A percentile compares a stretch with the other conserved stretches of the same genome.
These are phyloP conservation scores for Paramisgurnus dabryanus DNA, from an alignment of 2,113 vertebrate species.

Conservation along the genomic window DNA sequence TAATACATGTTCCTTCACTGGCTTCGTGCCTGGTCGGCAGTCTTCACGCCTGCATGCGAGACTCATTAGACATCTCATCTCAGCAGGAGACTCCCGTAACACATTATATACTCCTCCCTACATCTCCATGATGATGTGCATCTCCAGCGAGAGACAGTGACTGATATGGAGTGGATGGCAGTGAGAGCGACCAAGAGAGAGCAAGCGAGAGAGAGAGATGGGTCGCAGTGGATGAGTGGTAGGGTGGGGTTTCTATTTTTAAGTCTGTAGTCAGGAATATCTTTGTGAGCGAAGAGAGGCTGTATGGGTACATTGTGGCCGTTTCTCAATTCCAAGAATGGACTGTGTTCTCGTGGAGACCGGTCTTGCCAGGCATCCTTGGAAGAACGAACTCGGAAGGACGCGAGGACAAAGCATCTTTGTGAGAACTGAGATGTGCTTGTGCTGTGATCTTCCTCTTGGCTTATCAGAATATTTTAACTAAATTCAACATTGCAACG, in stretches of 20 bases:
- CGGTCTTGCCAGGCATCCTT: too few species aligned
- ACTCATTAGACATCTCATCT: conserved; percentile 46
- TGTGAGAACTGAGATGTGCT: too few species aligned
- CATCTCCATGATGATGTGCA: conserved; percentile 45
- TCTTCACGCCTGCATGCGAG: conserved; percentile 21
- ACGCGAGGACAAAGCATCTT: too few species aligned
- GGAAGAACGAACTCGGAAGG: too few species aligned
- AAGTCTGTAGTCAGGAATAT: conserved; percentile 31
- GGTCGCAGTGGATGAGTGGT: conserved; percentile 32
- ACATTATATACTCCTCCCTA: conserved; percentile 6
- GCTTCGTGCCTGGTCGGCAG: conserved; percentile 2
- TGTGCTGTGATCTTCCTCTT: too few species aligned
- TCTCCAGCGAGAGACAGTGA: conserved; percentile 28
- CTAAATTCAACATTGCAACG: too few species aligned
- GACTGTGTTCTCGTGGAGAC: too few species aligned
- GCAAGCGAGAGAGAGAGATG: background rate
- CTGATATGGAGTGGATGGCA: conserved; percentile 17
- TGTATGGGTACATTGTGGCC: too few species aligned
- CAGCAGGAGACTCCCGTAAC: conserved; percentile 30
- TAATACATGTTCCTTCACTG: background rate
- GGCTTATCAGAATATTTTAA: too few species aligned
- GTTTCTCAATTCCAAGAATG: too few species aligned
- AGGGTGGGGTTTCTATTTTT: conserved; percentile 59
- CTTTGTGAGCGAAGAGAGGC: too few species aligned
- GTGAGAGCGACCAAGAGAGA: conserved; percentile 7